Evolutionary conservation across 2,888 invertebrate genomes (phyloP).

Genomic region (Drosophila helvetica): DNA sequence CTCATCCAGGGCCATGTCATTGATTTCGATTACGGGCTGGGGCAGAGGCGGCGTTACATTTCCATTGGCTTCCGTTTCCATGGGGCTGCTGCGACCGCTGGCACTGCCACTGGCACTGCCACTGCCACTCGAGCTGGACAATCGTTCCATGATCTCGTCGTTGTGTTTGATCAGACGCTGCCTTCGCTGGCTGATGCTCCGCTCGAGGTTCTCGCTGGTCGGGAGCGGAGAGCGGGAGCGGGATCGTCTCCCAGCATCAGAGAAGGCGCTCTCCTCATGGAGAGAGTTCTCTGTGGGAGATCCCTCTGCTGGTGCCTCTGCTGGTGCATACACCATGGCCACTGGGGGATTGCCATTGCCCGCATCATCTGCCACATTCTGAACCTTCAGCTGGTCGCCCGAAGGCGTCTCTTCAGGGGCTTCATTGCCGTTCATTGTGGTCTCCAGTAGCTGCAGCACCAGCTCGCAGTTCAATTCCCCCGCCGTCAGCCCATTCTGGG

Average conservation of each 20-base stretch:
- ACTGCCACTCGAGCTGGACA: conserved; percentile 24
- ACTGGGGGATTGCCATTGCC: conserved; percentile 38
- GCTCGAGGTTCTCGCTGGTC: conserved; percentile 56
- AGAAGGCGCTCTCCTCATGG: background rate
- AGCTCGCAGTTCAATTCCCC: conserved; percentile 64
- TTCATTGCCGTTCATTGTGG: conserved; percentile 36
- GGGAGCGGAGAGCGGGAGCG: conserved; percentile 66
- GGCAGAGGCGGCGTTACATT: conserved; percentile 34
- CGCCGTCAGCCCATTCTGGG: conserved; percentile 35
- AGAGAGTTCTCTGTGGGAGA: conserved; percentile 1
- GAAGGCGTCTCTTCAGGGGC: background rate
- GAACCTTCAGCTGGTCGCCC: conserved; percentile 35
- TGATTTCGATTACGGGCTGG: conserved; percentile 62
- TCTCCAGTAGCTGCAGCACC: conserved; percentile 67
- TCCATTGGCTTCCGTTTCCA: conserved; percentile 44
- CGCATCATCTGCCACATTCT: conserved; percentile 69
- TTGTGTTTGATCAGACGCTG: conserved; percentile 59
- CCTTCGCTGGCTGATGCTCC: conserved; percentile 54
- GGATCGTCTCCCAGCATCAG: conserved; percentile 21
- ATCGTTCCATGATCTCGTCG: conserved; percentile 59
- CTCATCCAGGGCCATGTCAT: conserved; percentile 37
- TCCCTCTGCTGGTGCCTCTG: conserved; percentile 40
- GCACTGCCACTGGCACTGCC: conserved; percentile 14
- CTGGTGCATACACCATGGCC: conserved; percentile 56
- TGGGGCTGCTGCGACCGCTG: conserved; percentile 13